phyloP scores from a whole-genome alignment of 2,888 invertebrate genomes.

The Hemaris fuciformis region DNA sequence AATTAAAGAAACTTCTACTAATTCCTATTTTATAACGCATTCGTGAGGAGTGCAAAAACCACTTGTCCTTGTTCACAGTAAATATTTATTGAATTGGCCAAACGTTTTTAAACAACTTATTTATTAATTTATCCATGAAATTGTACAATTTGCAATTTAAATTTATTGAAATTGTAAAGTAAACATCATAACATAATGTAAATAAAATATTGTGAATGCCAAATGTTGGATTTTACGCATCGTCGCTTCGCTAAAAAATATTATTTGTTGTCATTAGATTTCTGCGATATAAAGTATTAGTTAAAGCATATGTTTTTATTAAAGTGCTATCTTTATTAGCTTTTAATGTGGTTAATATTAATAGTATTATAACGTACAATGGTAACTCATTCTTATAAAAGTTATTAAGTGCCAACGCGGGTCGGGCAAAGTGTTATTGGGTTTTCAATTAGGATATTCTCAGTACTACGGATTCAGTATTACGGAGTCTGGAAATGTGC shows the following conservation, averaged over 20 bases:
- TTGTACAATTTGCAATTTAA: constrained; percentile 11
- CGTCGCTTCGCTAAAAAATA: background rate
- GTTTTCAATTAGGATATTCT: too few relatives aligned
- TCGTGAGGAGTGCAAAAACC: background rate
- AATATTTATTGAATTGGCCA: background rate
- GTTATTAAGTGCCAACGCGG: too few relatives aligned
- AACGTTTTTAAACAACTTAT: background rate
- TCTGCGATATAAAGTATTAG: background rate
- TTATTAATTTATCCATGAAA: constrained; percentile 8
- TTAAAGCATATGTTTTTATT: background rate
- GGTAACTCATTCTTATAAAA: too few relatives aligned
- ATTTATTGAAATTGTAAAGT: constrained; percentile 2
- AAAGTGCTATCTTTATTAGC: background rate
- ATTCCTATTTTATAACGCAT: background rate
- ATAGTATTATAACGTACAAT: too few relatives aligned
- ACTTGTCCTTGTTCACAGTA: background rate
- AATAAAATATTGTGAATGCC: background rate
- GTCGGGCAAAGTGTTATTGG: too few relatives aligned
- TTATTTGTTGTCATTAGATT: background rate
- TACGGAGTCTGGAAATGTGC: too few relatives aligned
- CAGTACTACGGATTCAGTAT: too few relatives aligned
- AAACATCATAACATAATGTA: background rate
- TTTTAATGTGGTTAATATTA: background rate
- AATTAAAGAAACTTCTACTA: background rate
- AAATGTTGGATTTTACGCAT: background rate